Evolutionary conservation across 2,888 invertebrate genomes (phyloP), one percentile per base, ranked within the genome.

Genomic region (Lasius platythorax): DNA sequence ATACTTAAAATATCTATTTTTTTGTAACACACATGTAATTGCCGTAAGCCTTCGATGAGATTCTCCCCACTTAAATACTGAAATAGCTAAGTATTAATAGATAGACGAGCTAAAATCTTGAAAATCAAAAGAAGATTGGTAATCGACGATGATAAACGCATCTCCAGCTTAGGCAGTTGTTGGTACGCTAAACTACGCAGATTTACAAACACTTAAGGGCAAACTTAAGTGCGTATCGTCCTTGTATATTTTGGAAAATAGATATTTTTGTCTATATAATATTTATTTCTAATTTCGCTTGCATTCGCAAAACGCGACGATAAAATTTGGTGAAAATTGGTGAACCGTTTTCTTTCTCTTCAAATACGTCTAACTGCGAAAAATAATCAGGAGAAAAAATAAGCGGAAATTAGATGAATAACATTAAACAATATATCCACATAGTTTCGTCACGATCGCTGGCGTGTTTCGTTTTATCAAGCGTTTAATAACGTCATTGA

Each of bases 1-100:
- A n/a, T 53, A 90, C 87, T 92, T 89, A 84, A 83, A 88, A 83
- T 87, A 88, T 88, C 89, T 91, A 92, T 84, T 72, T 64, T 85
- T 87, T 63, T 9, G n/a, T 79, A 82, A 86, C 78, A 84, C 85
- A 85, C 85, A 82, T 84, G 75, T 75, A n/a, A 86, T 84, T 67
- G 86, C 83, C 87, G 46, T 87, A 84, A 89, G 85, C 85, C 74
- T 87, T 89, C 85, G 85, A 88, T 87, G 87, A 74, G 50, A 40
- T 78, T 68, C 15, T 76, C 68, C 40, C 37, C 66, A 64, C 40
- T 23, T 63, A 67, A 64, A 40, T 73, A 64, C 15, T 15, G 3
- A 53, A 40, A 73, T 68, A 40, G n/a, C 43, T 40, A 11, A 33
- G 1, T 37, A 8, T 53, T 53, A 40, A 68, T 12, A 9, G 33